A percentile compares a stretch with the other conserved stretches of the same genome.
Evolutionary conservation across 2,888 invertebrate genomes (phyloP).

Genomic region (Troides oblongomaculatus): DNA sequence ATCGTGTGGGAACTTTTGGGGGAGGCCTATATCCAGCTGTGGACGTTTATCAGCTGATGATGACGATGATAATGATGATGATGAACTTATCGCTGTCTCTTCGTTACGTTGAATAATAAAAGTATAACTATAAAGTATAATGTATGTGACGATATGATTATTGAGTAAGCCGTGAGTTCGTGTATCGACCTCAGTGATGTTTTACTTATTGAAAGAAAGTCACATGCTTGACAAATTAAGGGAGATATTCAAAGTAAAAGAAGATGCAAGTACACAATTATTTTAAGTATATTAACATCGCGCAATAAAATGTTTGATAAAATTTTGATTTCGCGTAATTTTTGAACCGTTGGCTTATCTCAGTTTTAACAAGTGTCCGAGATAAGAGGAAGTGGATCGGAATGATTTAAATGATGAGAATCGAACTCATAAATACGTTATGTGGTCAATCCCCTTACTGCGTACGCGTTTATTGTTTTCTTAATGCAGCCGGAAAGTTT

Average conservation of each 20-base stretch:
- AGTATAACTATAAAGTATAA: too few species aligned
- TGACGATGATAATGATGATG: too few species aligned
- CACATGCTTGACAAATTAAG: not conserved
- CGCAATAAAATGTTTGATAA: conserved; percentile 15
- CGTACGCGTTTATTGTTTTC: conserved; percentile 8
- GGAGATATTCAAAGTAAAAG: not conserved
- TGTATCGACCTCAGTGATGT: not conserved
- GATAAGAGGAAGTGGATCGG: conserved; percentile 24
- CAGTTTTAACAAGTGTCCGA: conserved; percentile 20
- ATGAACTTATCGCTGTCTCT: too few species aligned
- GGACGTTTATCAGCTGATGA: too few species aligned
- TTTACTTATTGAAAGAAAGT: not conserved
- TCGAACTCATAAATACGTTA: conserved; percentile 24
- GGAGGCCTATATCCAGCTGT: too few species aligned
- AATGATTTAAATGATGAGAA: conserved; percentile 26
- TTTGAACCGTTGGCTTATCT: conserved; percentile 12
- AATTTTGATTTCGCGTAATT: conserved; percentile 21
- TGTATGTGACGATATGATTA: too few species aligned
- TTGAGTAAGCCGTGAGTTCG: not conserved
- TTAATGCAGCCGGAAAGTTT: not conserved
- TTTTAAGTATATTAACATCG: conserved; percentile 5
- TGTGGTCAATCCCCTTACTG: conserved; percentile 24
- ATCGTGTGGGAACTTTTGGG: too few species aligned
- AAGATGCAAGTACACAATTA: not conserved
- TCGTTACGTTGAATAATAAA: too few species aligned